phyloP scores from a whole-genome alignment of 1,140 invertebrate genomes.

The Elymnias hypermnestra region DNA sequence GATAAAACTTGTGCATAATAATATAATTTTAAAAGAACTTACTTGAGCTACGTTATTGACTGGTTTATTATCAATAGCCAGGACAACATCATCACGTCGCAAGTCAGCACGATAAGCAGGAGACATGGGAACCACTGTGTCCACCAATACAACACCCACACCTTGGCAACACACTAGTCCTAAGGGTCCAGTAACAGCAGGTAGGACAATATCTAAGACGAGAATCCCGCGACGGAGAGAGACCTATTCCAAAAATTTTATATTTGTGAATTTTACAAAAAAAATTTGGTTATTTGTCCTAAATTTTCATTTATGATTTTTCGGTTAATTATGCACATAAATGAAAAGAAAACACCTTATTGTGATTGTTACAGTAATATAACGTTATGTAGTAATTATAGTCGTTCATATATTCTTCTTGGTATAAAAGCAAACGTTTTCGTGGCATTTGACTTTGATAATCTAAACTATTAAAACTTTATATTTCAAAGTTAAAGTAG shows the following conservation, averaged over 20 bases:
- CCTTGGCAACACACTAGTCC: slow-evolving; percentile 70
- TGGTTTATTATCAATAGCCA: slow-evolving; percentile 88
- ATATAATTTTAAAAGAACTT: slow-evolving; percentile 68
- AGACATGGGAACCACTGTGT: slow-evolving; percentile 84
- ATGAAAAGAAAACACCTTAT: too few relatives aligned
- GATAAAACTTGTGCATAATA: too few relatives aligned
- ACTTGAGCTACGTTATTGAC: slow-evolving; percentile 85
- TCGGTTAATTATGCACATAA: too few relatives aligned
- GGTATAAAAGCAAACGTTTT: too few relatives aligned
- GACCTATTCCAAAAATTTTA: slow-evolving; percentile 33
- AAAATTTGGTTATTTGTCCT: too few relatives aligned
- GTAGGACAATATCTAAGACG: slow-evolving; percentile 56
- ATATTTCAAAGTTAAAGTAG: too few relatives aligned
- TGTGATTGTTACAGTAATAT: too few relatives aligned
- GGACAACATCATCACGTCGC: slow-evolving; percentile 85
- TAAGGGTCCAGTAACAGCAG: slow-evolving; percentile 48
- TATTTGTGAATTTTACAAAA: neutral
- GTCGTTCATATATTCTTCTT: too few relatives aligned
- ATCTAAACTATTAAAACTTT: too few relatives aligned
- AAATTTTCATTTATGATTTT: too few relatives aligned
- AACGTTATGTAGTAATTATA: too few relatives aligned
- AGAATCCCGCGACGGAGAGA: slow-evolving; percentile 57
- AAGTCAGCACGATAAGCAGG: slow-evolving; percentile 87
- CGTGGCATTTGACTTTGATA: too few relatives aligned
- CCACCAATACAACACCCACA: slow-evolving; percentile 81